Evolutionary conservation across 1,140 invertebrate genomes (phyloP), one percentile per base, ranked within the genome.

Genomic region (Vanessa atalanta): DNA sequence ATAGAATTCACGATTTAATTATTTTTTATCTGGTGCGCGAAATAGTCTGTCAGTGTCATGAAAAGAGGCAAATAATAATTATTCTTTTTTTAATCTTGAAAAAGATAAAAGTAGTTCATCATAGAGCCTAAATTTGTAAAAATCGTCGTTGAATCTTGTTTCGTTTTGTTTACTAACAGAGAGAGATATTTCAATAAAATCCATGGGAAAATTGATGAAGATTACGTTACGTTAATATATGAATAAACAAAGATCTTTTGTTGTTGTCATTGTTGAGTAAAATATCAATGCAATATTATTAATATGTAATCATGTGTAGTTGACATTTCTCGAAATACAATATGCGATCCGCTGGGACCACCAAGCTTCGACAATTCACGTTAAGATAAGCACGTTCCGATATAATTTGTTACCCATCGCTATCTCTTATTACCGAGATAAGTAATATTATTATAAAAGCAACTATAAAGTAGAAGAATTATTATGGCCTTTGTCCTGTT

Each of bases 381-480:
- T 76, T 55, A 63, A 73, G 75, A 79, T 79, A 79, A 78, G 50
- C 55, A 61, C 57, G 55, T 43, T 37, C 67, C 65, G 71, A 76
- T 77, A 73, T 76, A 77, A 81, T 81, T 81, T 81, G 79, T 81
- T 79, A 77, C 73, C 75, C 77, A 81, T 79, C 71, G 77, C 73
- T 77, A 72, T 76, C 72, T 77, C 74, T 77, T 81, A 81, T 77
- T 77, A 76, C 77, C 26, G 71, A 73, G 79, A 81, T 81, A 81
- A 81, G 77, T 81, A 77, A 81, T 79, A 75, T 72, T 76, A 78
- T 80, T 76, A 76, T 77, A 76, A 79, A 76, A 71, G 77, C 70
- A 73, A 65, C 57, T 75, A 81, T 78, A 79, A 79, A 79, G 50
- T 73, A 51, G 48, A 73, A 75, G 70, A 79, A 73, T 72, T 81